Evolutionary conservation across 2,888 invertebrate species (phyloP), one percentile per base, ranked within the genome.

Genomic region (Patella pellucida): DNA sequence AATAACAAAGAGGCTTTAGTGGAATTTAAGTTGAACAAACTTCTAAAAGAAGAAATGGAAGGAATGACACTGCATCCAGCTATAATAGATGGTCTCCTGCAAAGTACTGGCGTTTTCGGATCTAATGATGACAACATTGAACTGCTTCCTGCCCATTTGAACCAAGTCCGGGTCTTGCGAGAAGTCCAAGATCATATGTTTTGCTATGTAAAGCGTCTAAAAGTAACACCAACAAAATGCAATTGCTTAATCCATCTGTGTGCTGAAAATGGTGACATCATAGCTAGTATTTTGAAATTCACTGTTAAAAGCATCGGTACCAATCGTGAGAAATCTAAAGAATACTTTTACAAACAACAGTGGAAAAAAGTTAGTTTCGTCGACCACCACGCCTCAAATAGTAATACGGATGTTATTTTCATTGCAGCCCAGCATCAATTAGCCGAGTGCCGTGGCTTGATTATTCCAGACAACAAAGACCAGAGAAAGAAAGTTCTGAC

Each of bases 51-150:
- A 41, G 72, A 76, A 54, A 70, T 76, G 54, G 16, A 19, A 14
- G 15, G 69, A 50, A 76, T 70, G 41, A 31, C 56, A 2, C 41
- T 76, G n/a, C 76, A 76, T 70, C 76, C 76, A 12, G 69, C 73
- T 68, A 69, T 76, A 7, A 27, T 76, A 4, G 76, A 76, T 73
- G 67, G 68, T 51, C 51, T 73, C 27, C 68, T 70, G 23, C 76
- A 76, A 62, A 23, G 73, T 0, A 31, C 70, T 9, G 68, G 69
- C 52, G 68, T 52, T 14, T 41, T 62, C 19, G 62, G 23, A 62
- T 19, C 68, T 27, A n/a, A 69, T 16, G 11, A 15, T 19, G 62
- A 69, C 16, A 19, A 50, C 2, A 19, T 27, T 7, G 54, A 75
- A 41, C 52, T 69, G n/a, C 52, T 75, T 23, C 75, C 75, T n/a